Base-by-base conservation (phyloP, 2,888 invertebrate species). In the Poecilus cupreus region DNA sequence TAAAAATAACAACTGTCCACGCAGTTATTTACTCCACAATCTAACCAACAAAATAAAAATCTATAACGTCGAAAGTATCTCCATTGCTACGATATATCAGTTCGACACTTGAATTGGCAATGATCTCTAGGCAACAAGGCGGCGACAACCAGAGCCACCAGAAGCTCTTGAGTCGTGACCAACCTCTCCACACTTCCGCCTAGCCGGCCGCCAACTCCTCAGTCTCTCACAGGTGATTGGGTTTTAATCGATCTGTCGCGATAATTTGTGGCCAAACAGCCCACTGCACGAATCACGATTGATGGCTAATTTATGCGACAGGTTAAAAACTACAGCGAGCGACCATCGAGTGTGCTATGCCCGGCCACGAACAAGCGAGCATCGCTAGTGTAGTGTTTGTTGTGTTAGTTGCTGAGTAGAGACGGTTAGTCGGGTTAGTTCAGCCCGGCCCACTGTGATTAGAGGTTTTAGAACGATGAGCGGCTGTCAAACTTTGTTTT, bases 281-380 rank as follows among this genome's bases (percentile, higher is more conserved):
- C 68, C 70, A 68, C 70, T 49, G 68, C 43, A 51, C 68, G 43
- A 57, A 79, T 79, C 79, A 70, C 54, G 72, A 80, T 80, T 80
- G 72, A 80, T 80, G 70, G 80, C 80, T 80, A 80, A 80, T 80
- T 72, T 80, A 80, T 78, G 78, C 78, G 78, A 78, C 78, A 78
- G 46, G 37, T 77, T 60, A 57, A 77, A 77, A 77, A 77, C 43
- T 72, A 68, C 43, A 68, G 39, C 43, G 39, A 60, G 24, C 60
- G 60, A 68, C 32, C 37, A 68, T 68, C 64, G 32, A 68, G 64
- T 68, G 18, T 37, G 72, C 72, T 72, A 13, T 10, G 39, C 68
- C 22, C 5, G 24, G n/a, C 1, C 51, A 20, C 51, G 20, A 13
- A 54, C 51, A 54, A 54, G 18, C 60, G 26, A 26, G 24, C 60